Conservation (phyloP, 2,113 vertebrate genomes). For the Pterocles burchelli region DNA sequence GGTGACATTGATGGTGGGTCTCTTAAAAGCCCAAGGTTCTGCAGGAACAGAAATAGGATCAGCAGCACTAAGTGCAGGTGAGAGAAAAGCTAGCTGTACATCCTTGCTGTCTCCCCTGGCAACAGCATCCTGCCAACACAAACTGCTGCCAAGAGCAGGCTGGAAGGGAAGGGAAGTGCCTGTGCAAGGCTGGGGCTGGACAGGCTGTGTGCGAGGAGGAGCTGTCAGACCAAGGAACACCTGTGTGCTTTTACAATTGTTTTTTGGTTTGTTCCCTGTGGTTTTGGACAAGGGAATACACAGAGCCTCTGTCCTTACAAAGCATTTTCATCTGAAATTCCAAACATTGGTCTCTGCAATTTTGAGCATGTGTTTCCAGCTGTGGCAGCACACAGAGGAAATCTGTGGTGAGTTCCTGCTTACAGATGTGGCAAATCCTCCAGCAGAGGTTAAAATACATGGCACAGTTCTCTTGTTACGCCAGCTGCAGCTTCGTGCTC, state of each 20-base stretch:
- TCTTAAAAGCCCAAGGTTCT: conserved; percentile 47
- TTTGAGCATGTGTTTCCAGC: conserved; percentile 15
- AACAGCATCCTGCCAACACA: conserved; percentile 68
- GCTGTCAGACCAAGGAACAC: not conserved
- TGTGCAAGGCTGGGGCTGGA: conserved; percentile 38
- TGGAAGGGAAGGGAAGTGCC: conserved; percentile 28
- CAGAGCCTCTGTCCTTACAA: not conserved
- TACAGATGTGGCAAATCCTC: conserved; percentile 56
- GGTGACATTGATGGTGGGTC: conserved; percentile 8
- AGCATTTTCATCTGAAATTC: conserved; percentile 18
- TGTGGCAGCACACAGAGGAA: conserved; percentile 8
- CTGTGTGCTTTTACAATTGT: not conserved
- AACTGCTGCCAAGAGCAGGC: conserved; percentile 58
- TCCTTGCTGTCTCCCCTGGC: conserved; percentile 70
- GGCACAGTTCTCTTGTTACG: conserved; percentile 36
- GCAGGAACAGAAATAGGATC: conserved; percentile 48
- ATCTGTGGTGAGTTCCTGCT: conserved; percentile 44
- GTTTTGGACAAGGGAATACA: not conserved
- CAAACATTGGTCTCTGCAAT: not conserved
- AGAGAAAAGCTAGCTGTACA: conserved; percentile 66
- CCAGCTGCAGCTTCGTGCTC: conserved; percentile 46
- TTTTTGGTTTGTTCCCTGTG: conserved; percentile 18
- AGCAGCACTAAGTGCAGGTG: conserved; percentile 53
- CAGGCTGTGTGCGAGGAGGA: not conserved
- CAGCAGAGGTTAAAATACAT: conserved; percentile 53